Base-by-base conservation (phyloP, 1,140 invertebrate genomes). In the Platorchestia sp. region DNA sequence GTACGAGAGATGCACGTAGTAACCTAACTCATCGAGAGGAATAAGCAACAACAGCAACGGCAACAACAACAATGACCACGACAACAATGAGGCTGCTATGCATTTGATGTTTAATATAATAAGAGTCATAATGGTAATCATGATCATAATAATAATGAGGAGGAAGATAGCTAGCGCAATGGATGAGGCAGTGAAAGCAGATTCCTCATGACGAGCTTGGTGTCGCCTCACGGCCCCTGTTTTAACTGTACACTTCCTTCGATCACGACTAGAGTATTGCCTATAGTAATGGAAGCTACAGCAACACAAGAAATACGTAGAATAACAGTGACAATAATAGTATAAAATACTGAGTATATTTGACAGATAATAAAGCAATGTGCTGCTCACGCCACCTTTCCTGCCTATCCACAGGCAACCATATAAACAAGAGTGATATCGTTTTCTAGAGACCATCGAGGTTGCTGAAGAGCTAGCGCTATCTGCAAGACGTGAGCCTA, bases 281-380 rank as follows among this genome's bases (percentile, higher is more conserved):
- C 91, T 93, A 93, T 93, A 93, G 91, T 93, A 93, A 93, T 93
- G 91, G 91, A 93, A 93, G 91, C 91, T 93, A 93, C 91, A 93
- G 91, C 91, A 93, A 93, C 91, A 93, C 91, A 93, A 93, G 41
- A 93, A 93, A 93, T 93, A 93, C 91, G 91, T 93, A 93, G 91
- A 93, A 93, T 93, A 93, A 93, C 91, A 45, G 91, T 93, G 91
- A 93, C 91, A 93, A 93, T 93, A 93, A 93, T 93, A 45, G 91
- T 93, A 93, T 93, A 93, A 93, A 93, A 93, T 93, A 93, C 91
- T 93, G 91, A 93, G 45, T 93, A 93, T 45, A 93, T 93, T 93
- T 47, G 91, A 93, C 91, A 93, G 91, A 93, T 93, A 93, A 93
- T 93, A 93, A 93, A 93, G 91, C 45, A 93, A 93, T 47, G 45